phyloP scores from a whole-genome alignment of 1,140 invertebrate genomes.

The Leptestheria dahalacensis region DNA sequence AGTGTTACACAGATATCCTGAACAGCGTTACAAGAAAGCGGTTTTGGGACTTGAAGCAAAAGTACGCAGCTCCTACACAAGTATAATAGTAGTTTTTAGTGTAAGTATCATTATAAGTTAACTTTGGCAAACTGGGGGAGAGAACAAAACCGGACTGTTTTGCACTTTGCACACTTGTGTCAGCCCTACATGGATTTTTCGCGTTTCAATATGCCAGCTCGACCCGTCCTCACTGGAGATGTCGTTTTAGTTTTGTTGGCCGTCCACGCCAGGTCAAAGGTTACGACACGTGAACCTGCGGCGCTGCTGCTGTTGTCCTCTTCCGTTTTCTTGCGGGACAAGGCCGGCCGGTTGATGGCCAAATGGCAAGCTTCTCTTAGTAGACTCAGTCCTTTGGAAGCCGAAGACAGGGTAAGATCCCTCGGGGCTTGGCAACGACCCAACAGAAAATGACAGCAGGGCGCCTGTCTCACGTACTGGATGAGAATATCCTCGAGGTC shows the following conservation, averaged over 20 bases:
- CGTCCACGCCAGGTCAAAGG: neutral
- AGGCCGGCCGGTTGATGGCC: neutral
- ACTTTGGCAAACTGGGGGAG: neutral
- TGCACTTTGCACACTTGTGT: too few species aligned
- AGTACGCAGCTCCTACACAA: too few species aligned
- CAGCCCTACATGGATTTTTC: conserved; percentile 11
- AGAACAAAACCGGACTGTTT: too few species aligned
- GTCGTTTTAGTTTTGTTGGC: neutral
- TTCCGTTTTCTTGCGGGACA: neutral
- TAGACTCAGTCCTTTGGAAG: conserved; percentile 5
- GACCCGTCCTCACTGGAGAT: neutral
- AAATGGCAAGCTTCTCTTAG: conserved; percentile 12
- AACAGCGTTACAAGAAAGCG: too few species aligned
- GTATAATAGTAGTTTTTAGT: too few species aligned
- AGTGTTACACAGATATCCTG: too few species aligned
- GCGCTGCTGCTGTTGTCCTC: neutral
- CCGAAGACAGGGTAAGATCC: neutral
- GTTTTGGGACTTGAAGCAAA: too few species aligned
- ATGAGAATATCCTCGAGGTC: conserved; percentile 47
- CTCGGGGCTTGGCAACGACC: conserved; percentile 33
- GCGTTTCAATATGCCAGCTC: conserved; percentile 3
- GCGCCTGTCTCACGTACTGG: conserved; percentile 44
- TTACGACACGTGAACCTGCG: neutral
- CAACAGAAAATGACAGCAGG: conserved; percentile 45
- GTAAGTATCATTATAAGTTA: neutral